phyloP scores from a whole-genome alignment of 2,113 vertebrate genomes.

The Nerophis lumbriciformis region DNA sequence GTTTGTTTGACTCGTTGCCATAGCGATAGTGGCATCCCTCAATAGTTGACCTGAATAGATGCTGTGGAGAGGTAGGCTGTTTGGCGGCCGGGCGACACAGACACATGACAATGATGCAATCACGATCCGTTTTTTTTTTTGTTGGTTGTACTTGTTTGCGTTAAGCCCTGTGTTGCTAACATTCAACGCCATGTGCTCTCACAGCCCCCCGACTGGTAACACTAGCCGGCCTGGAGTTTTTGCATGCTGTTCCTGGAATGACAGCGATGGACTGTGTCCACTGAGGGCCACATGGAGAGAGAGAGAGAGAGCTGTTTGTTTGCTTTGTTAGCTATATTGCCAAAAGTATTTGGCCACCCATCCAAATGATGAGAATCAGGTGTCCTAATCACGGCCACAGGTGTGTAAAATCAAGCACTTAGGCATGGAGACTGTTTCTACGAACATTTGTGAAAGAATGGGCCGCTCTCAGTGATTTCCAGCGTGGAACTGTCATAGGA shows the following conservation, averaged over 20 bases:
- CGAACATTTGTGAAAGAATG: no score
- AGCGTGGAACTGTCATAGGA: no score
- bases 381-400: no score
- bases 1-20: slow-evolving; percentile 75
- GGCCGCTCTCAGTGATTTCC: no score
- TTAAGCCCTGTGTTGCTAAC: no score
- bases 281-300: slow-evolving; percentile 17
- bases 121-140: not conserved
- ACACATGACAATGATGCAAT: slow-evolving; percentile 20
- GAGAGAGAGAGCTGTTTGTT: not conserved
- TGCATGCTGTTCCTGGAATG: slow-evolving; percentile 34
- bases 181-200: slow-evolving; percentile 1
- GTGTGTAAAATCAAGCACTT: no score
- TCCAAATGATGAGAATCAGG: no score
- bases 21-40: slow-evolving; percentile 63
- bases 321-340: slow-evolving; percentile 39
- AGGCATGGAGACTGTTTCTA: no score
- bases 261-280: slow-evolving; percentile 35
- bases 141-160: not conserved
- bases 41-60: slow-evolving; percentile 59
- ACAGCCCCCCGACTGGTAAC: slow-evolving; percentile 32
- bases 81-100: slow-evolving; percentile 17
- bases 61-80: slow-evolving; percentile 19
- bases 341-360: no score
- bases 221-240: slow-evolving; percentile 10